Percentiles rank a stretch among this genome's conserved stretches.
Evolutionary conservation across 2,113 vertebrate genomes (phyloP).

Genomic region (Zosterops japonicus): DNA sequence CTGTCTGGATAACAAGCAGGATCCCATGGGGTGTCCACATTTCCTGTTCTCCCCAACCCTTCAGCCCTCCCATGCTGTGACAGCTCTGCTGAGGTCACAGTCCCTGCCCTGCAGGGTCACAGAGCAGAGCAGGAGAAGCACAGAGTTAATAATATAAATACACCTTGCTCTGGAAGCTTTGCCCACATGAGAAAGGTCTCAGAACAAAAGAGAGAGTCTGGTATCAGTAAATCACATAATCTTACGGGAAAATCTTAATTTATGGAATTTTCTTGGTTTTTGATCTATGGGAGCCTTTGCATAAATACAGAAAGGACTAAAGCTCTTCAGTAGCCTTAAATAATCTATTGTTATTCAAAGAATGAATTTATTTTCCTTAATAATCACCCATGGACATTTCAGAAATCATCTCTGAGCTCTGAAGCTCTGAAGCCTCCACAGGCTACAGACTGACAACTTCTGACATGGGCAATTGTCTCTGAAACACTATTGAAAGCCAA

Average conservation of each 20-base stretch:
- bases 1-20: neutral
- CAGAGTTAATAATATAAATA: fast-evolving
- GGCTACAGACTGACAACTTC: neutral
- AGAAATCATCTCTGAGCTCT: neutral
- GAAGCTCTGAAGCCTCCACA: neutral
- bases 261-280: neutral
- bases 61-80: neutral
- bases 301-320: neutral
- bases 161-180: neutral
- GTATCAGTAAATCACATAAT: neutral
- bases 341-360: neutral
- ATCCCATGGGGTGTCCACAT: neutral
- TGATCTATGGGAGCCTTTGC: neutral
- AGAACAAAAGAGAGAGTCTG: neutral
- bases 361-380: neutral
- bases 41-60: neutral
- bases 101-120: neutral
- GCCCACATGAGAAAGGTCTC: neutral
- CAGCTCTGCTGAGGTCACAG: neutral
- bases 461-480: neutral
- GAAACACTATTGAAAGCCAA: neutral
- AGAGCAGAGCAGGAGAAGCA: neutral
- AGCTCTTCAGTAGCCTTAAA: neutral
- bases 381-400: neutral
- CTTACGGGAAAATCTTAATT: neutral